These are phyloP conservation scores for Xenopus petersii DNA, from an alignment of 2,797 vertebrate genomes.

Conservation along the genomic window DNA sequence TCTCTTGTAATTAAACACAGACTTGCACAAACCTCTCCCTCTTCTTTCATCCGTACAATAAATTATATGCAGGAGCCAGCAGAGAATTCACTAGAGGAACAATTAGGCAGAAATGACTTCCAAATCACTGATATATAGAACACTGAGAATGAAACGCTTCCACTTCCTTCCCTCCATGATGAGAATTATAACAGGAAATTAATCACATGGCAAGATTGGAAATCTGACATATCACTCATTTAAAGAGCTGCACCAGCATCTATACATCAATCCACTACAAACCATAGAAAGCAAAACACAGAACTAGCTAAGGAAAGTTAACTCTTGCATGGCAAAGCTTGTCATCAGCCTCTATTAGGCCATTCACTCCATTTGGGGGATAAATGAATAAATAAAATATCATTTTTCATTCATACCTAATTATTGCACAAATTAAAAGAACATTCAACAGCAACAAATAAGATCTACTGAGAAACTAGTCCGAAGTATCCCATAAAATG, in stretches of 20 bases:
- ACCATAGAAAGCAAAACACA: neutral
- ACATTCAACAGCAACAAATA: too few species aligned
- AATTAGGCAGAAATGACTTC: conserved; percentile 89
- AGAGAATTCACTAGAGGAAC: conserved; percentile 82
- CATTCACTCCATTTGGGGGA: too few species aligned
- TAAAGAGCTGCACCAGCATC: conserved; percentile 68
- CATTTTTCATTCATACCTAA: too few species aligned
- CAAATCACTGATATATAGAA: conserved; percentile 81
- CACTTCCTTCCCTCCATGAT: conserved; percentile 60
- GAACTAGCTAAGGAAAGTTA: neutral
- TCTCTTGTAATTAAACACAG: conserved; percentile 11
- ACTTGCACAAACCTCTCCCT: neutral
- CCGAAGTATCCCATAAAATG: too few species aligned
- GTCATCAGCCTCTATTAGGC: neutral
- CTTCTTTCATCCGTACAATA: conserved; percentile 68
- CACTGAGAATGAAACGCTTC: conserved; percentile 76
- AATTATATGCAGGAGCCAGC: conserved; percentile 78
- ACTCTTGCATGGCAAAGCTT: neutral
- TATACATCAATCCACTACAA: conserved; percentile 65
- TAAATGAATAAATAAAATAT: too few species aligned
- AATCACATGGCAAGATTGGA: conserved; percentile 74
- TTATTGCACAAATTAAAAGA: too few species aligned
- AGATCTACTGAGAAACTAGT: too few species aligned
- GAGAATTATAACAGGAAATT: conserved; percentile 75
- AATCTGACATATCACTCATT: conserved; percentile 72